These are phyloP conservation scores for Globodera rostochiensis DNA, from an alignment of 1,140 invertebrate genomes.

Conservation along the genomic window DNA sequence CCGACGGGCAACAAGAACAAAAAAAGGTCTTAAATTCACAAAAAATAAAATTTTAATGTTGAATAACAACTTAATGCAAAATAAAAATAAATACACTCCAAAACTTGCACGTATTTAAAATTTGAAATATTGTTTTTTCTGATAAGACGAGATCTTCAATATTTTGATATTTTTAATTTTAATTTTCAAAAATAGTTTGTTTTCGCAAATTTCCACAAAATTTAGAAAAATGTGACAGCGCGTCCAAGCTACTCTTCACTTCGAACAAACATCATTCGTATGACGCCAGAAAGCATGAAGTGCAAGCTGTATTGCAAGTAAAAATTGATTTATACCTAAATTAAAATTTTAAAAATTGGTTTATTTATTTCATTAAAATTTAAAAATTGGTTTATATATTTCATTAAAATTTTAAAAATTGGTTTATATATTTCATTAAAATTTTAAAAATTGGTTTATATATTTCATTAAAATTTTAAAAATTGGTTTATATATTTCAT, in stretches of 20 bases:
- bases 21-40: background rate
- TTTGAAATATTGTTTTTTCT: too few relatives aligned
- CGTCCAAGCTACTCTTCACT: slow-evolving; percentile 44
- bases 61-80: too few relatives aligned
- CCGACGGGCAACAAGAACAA: background rate
- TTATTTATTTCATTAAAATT: background rate
- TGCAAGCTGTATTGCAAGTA: slow-evolving; percentile 52
- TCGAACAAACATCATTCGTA: slow-evolving; percentile 44
- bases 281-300: slow-evolving; percentile 56
- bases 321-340: background rate
- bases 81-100: too few relatives aligned
- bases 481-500: background rate
- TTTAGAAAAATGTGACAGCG: background rate
- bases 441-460: background rate
- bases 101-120: too few relatives aligned
- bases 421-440: background rate
- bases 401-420: background rate
- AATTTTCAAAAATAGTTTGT: background rate
- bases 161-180: background rate
- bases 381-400: background rate
- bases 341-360: background rate
- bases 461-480: background rate
- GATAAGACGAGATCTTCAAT: background rate
- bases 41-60: background rate
- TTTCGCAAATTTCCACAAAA: too few relatives aligned